Base-by-base conservation (phyloP, 1,140 invertebrate species). In the Bombyx mori region DNA sequence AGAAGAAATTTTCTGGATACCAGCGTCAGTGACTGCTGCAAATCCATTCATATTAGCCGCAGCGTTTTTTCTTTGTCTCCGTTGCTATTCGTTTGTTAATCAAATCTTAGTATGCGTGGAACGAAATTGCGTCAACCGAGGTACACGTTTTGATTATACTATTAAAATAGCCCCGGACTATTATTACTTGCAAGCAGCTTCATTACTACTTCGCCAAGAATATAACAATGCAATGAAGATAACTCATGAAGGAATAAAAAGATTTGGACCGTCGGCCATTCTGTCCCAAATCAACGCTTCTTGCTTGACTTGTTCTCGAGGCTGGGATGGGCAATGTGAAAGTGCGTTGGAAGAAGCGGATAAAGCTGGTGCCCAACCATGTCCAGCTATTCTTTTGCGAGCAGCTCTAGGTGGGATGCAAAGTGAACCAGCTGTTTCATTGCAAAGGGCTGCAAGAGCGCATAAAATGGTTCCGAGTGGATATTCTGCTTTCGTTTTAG, bases 1-100 rank as follows among this genome's bases (percentile, higher is more conserved):
- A 62, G 80, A 87, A 60, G 82, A 87, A 71, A 53, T 66, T 7
- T 82, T 77, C 65, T 87, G 81, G 82, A 63, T 76, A 42, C 81
- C 82, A 5, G 50, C 53, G 18, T 53, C 63, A 3, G 54, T 87
- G 48, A 55, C 62, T 46, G 56, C 49, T 9, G 46, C 69, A 56
- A 78, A 83, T 63, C 82, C 84, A 10, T 57, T 87, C 3, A 58
- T 87, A 44, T 67, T 83, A 22, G 73, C 80, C 12, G 70, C 79
- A 45, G 81, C 84, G 10, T 82, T 87, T 52, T 87, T 87, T 64
- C 75, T 87, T 52, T 87, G 82, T 57, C 65, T 87, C 46, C 66
- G 79, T 44, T 83, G 79, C 59, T 84, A 69, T 61, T 68, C 62
- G 48, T 79, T 86, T 58, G 66, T 65, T 50, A 80, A 82, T 58